Conservation (phyloP, 2,888 invertebrate species). For the Lycaena phlaeas region DNA sequence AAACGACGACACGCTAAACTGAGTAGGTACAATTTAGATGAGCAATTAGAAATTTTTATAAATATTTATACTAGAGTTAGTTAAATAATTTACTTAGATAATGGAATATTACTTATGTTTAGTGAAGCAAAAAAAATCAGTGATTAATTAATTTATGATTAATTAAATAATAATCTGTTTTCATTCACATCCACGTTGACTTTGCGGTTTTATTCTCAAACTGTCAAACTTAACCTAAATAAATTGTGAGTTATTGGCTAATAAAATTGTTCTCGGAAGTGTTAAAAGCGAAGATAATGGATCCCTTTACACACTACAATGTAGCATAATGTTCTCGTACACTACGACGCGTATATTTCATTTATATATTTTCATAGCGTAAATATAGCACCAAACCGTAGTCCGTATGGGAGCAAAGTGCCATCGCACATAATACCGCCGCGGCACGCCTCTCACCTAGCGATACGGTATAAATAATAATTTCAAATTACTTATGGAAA, state of each 20-base stretch:
- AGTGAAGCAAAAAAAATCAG: slow-evolving; percentile 44
- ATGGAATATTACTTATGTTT: slow-evolving; percentile 67
- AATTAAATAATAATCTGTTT: slow-evolving; percentile 13
- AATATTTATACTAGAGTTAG: slow-evolving; percentile 54
- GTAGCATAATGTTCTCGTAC: slow-evolving; percentile 5
- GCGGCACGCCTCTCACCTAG: slow-evolving; percentile 24
- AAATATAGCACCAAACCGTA: slow-evolving; percentile 61
- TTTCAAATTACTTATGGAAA: slow-evolving; percentile 20
- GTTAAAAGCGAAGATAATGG: slow-evolving; percentile 6
- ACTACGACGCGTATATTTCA: slow-evolving; percentile 11
- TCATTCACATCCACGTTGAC: not conserved
- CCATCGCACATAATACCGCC: slow-evolving; percentile 37
- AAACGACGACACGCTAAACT: slow-evolving; percentile 32
- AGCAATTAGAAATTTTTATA: slow-evolving; percentile 61
- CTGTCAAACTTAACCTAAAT: slow-evolving; percentile 10
- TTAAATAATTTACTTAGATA: slow-evolving; percentile 56
- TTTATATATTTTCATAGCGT: slow-evolving; percentile 15
- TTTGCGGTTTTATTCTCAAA: slow-evolving; percentile 1
- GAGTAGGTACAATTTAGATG: slow-evolving; percentile 61
- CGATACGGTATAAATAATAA: not conserved
- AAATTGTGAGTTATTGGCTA: slow-evolving; percentile 10
- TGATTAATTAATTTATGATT: slow-evolving; percentile 17
- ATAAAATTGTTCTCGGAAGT: slow-evolving; percentile 11
- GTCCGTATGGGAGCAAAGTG: slow-evolving; percentile 49
- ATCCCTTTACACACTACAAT: slow-evolving; percentile 8